Base-by-base conservation (phyloP, 2,888 invertebrate species). In the Seira musarum region DNA sequence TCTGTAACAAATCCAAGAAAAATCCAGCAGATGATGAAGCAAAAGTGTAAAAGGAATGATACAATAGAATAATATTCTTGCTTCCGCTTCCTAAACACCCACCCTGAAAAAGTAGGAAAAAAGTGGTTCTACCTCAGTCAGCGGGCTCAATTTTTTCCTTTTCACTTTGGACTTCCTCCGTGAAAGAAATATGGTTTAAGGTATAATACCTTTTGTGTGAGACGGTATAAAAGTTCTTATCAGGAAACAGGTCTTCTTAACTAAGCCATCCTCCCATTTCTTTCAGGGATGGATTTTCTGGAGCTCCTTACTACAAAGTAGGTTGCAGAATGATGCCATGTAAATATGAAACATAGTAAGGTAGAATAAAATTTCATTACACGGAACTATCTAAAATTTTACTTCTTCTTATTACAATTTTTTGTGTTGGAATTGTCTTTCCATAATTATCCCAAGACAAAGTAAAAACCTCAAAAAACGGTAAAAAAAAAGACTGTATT, bases 371-470 rank as follows among this genome's bases (percentile, higher is more conserved):
- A 60, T 60, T 60, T 21, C 60, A 21, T 2, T 21, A 60, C 49
- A 49, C n/a, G n/a, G n/a, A n/a, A n/a, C n/a, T n/a, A n/a, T n/a
- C n/a, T n/a, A n/a, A n/a, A 40, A 40, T 40, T 40, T 40, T 13
- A 40, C 40, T 6, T 57, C n/a, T 17, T 57, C 8, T 57, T 57
- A 40, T 40, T 40, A 40, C 40, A 13, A 5, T 57, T 60, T 21
- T 60, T n/a, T 60, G 10, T 60, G 60, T 60, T 60, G 21, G 13
- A 60, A 60, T 49, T n/a, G 6, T 8, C 2, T 49, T 35, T 25
- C 15, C 40, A 61, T 77, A 77, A 77, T 77, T 77, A 77, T 77
- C 63, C 63, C 21, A 64, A 40, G 30, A 67, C 49, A 57, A 30
- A 46, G 30, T 30, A 57, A 57, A 60, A 60, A 21, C 10, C n/a